These are phyloP conservation scores for Leguminivora glycinivorella DNA, from an alignment of 1,140 invertebrate genomes.

Conservation along the genomic window DNA sequence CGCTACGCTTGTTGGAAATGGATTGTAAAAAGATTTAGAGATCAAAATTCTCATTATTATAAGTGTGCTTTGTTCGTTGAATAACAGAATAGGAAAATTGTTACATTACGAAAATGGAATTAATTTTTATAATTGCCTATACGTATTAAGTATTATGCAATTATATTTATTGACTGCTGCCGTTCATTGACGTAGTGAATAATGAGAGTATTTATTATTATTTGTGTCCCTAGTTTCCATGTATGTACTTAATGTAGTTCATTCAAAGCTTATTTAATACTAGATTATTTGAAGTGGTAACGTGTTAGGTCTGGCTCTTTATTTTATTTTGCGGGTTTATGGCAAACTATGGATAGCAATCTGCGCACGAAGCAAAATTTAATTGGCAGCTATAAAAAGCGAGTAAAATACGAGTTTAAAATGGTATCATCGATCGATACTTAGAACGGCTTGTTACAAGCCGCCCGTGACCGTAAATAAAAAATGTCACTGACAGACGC, in stretches of 20 bases:
- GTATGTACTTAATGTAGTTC: conserved; percentile 11
- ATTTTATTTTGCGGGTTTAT: neutral
- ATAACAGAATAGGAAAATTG: conserved; percentile 62
- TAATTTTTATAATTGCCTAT: conserved; percentile 41
- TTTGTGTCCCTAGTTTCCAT: neutral
- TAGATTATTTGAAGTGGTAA: conserved; percentile 12
- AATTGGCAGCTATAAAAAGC: neutral
- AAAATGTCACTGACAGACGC: conserved; percentile 4
- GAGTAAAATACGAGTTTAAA: conserved; percentile 3
- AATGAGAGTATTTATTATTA: conserved; percentile 24
- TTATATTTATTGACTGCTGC: conserved; percentile 23
- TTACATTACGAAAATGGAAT: conserved; percentile 50
- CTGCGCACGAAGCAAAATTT: neutral
- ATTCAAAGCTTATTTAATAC: neutral
- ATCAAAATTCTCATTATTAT: conserved; percentile 52
- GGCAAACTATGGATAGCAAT: neutral
- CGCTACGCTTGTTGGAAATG: conserved; percentile 67
- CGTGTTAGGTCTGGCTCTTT: neutral
- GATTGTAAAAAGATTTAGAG: conserved; percentile 60
- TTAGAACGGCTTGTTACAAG: neutral
- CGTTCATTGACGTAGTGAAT: conserved; percentile 4
- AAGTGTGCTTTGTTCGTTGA: conserved; percentile 67
- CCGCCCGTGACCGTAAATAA: neutral
- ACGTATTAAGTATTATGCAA: conserved; percentile 20
- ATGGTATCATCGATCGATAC: neutral